A percentile compares a stretch with the other conserved stretches of the same genome.
Conservation (phyloP, 2,113 vertebrate species). For the Nycticryphes semicollaris region DNA sequence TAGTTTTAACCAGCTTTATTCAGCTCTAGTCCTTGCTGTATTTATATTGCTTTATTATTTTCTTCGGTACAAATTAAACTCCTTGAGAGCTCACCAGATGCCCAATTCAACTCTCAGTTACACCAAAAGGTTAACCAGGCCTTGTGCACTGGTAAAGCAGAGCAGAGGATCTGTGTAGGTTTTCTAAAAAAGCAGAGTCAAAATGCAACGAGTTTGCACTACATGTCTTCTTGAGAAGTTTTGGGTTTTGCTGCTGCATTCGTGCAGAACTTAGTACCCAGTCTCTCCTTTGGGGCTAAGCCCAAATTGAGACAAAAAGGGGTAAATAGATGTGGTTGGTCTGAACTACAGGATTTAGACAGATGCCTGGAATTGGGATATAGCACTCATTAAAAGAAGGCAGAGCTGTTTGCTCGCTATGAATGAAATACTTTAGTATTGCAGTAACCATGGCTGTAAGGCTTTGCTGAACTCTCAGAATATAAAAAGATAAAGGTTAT, state of each 20-base stretch:
- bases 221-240: not conserved
- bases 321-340: not conserved
- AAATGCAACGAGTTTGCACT: not conserved
- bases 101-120: not conserved
- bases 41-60: not conserved
- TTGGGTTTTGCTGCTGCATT: not conserved
- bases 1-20: not conserved
- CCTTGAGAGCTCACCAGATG: not conserved
- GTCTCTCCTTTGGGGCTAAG: not conserved
- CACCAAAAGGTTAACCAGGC: not conserved
- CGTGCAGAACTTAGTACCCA: not conserved
- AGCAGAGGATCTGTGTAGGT: not conserved
- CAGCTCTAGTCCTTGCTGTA: not conserved
- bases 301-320: not conserved
- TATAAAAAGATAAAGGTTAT: slow-evolving; percentile 21
- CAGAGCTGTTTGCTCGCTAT: not conserved
- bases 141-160: not conserved
- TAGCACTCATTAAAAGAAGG: not conserved
- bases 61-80: not conserved
- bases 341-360: not conserved
- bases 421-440: slow-evolving; percentile 21
- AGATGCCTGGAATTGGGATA: not conserved
- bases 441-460: not conserved
- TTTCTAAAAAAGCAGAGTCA: not conserved
- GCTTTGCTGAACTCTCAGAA: slow-evolving; percentile 16